phyloP scores from a whole-genome alignment of 2,113 vertebrate species.

The Atractosteus spatula region DNA sequence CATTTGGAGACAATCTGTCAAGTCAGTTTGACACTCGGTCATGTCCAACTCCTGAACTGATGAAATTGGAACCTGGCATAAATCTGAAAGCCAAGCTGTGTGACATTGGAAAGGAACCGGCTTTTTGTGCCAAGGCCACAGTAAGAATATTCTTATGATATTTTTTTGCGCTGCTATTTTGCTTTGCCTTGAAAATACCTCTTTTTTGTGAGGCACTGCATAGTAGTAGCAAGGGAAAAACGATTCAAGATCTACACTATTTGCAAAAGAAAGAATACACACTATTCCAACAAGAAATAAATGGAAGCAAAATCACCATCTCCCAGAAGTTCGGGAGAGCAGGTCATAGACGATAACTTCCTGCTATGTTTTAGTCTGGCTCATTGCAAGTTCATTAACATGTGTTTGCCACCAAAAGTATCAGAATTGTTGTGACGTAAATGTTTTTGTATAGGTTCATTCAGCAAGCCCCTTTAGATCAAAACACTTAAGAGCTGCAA shows the following conservation, averaged over 20 bases:
- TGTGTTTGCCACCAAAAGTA: conserved; percentile 58
- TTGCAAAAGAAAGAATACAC: not conserved
- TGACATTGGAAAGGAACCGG: not conserved
- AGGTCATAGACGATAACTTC: conserved; percentile 16
- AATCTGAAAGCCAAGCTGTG: not conserved
- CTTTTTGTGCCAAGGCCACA: not conserved
- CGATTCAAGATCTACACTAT: too few species aligned
- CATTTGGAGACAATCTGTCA: too few species aligned
- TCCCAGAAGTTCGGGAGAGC: conserved; percentile 28
- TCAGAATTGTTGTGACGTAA: conserved; percentile 66
- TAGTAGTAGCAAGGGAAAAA: too few species aligned
- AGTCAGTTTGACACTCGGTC: too few species aligned
- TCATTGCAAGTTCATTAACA: conserved; percentile 64
- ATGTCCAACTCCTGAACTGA: too few species aligned
- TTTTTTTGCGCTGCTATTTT: not conserved
- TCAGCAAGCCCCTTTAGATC: conserved; percentile 47
- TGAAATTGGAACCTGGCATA: not conserved
- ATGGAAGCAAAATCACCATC: conserved; percentile 24
- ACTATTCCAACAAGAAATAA: conserved; percentile 1
- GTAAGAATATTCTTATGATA: not conserved
- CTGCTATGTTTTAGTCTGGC: conserved; percentile 45
- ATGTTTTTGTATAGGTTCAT: conserved; percentile 55
- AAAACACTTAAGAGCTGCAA: conserved; percentile 15
- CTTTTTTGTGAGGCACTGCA: too few species aligned
- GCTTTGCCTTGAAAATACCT: not conserved